Percentiles rank a stretch among this genome's conserved stretches.
These are phyloP conservation scores for Nasonovia ribisnigri DNA, from an alignment of 2,888 invertebrate species.

Conservation along the genomic window DNA sequence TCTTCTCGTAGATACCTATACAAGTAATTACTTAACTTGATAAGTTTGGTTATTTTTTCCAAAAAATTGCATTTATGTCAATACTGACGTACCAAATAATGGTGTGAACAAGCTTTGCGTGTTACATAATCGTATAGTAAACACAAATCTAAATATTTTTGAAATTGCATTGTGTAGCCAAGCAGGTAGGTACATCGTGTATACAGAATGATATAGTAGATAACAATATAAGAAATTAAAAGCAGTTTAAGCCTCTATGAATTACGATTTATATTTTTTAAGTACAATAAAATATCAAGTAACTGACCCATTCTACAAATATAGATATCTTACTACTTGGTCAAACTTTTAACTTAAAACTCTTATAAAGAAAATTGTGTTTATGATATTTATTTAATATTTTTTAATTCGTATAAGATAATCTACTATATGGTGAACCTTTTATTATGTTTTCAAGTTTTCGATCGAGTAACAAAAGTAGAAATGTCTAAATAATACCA, in stretches of 20 bases:
- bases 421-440: no score
- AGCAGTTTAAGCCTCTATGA: not conserved
- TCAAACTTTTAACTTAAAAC: no score
- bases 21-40: not conserved
- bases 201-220: not conserved
- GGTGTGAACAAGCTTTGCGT: not conserved
- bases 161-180: not conserved
- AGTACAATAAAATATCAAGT: not conserved
- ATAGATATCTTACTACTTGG: not conserved
- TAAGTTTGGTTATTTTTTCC: not conserved
- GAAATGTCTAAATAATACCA: not conserved
- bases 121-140: not conserved
- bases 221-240: not conserved
- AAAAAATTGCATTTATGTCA: not conserved
- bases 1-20: not conserved
- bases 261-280: not conserved
- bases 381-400: no score
- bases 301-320: not conserved
- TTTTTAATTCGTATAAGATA: no score
- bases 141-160: not conserved
- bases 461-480: no score
- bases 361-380: no score
- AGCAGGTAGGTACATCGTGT: not conserved
- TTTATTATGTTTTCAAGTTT: no score
- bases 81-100: not conserved